Evolutionary conservation across 2,888 invertebrate species (phyloP).

Genomic region (Macaria notata): DNA sequence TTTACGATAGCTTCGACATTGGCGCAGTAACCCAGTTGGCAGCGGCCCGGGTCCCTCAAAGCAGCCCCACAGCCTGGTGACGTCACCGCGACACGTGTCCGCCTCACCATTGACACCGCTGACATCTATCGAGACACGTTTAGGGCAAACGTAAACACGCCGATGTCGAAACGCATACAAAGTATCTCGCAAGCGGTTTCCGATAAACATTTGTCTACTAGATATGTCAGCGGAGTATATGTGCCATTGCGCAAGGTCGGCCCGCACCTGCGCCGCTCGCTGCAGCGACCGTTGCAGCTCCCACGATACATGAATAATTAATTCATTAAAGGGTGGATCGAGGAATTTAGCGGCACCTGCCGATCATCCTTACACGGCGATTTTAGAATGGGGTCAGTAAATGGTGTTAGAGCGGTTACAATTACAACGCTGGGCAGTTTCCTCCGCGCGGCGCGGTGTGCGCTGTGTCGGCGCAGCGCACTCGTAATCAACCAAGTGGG

Average conservation of each 20-base stretch:
- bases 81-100: constrained; percentile 56
- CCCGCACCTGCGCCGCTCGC: constrained; percentile 66
- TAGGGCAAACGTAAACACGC: constrained; percentile 48
- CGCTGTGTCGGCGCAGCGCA: constrained; percentile 44
- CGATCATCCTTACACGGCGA: constrained; percentile 27
- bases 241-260: constrained; percentile 77
- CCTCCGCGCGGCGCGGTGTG: constrained; percentile 33
- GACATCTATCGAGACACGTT: constrained; percentile 51
- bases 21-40: constrained; percentile 76
- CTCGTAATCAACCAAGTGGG: constrained; percentile 81
- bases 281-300: constrained; percentile 69
- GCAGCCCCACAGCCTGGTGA: constrained; percentile 44
- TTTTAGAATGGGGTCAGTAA: constrained; percentile 37
- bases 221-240: constrained; percentile 55
- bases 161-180: constrained; percentile 62
- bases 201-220: constrained; percentile 65
- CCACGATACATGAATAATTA: constrained; percentile 62
- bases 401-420: constrained; percentile 52
- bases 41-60: constrained; percentile 56
- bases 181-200: constrained; percentile 70
- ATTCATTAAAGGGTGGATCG: constrained; percentile 50
- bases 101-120: constrained; percentile 45
- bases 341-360: constrained; percentile 54
- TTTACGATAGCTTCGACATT: constrained; percentile 73
- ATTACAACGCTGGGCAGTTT: constrained; percentile 6